Conservation (phyloP, 2,888 invertebrate species). For the Stegana nigrithorax region DNA sequence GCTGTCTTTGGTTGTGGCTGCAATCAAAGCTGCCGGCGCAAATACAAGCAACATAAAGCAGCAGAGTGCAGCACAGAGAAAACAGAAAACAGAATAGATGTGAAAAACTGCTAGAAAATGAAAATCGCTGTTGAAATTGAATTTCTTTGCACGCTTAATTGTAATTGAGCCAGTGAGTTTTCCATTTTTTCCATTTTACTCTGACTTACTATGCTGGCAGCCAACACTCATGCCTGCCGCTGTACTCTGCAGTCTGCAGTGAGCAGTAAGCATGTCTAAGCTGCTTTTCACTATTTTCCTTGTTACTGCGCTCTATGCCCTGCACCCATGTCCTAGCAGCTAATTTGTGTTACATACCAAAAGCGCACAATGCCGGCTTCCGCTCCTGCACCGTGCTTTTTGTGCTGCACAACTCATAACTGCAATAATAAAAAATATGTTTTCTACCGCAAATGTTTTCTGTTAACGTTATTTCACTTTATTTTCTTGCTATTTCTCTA, state of each 20-base stretch:
- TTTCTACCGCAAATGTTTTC: constrained; percentile 14
- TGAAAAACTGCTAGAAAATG: constrained; percentile 9
- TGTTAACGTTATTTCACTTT: not conserved
- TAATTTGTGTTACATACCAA: too few relatives aligned
- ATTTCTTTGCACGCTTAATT: constrained; percentile 60
- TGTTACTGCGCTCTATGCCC: too few relatives aligned
- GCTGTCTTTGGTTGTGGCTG: not conserved
- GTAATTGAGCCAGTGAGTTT: constrained; percentile 57
- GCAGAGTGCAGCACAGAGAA: constrained; percentile 11
- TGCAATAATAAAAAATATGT: too few relatives aligned
- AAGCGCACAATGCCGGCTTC: too few relatives aligned
- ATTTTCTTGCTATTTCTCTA: not conserved
- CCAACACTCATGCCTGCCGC: not conserved
- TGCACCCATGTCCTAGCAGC: too few relatives aligned
- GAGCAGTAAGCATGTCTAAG: too few relatives aligned
- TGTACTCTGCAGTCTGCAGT: not conserved
- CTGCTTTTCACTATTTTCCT: too few relatives aligned
- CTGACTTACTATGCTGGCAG: constrained; percentile 41
- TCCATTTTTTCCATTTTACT: constrained; percentile 32
- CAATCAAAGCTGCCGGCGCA: constrained; percentile 45
- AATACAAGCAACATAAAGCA: constrained; percentile 31
- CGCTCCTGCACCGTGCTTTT: too few relatives aligned
- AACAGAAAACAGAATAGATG: constrained; percentile 13
- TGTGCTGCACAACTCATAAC: too few relatives aligned
- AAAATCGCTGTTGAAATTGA: constrained; percentile 46